phyloP scores from a whole-genome alignment of 2,888 invertebrate genomes.

The Synanthedon andrenaeformis region DNA sequence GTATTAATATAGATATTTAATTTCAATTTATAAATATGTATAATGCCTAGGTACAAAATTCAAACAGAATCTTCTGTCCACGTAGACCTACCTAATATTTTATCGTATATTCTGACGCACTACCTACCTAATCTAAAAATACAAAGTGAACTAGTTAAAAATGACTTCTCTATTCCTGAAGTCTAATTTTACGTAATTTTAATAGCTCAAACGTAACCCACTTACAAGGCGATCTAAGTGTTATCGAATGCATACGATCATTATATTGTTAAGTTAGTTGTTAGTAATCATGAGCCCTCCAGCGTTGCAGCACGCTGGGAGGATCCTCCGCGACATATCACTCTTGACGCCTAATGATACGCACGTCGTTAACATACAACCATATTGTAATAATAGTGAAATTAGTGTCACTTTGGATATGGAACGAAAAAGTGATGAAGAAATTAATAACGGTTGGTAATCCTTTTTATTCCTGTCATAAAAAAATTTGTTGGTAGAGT shows the following conservation, averaged over 20 bases:
- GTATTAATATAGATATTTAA: no score
- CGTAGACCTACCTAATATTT: no score
- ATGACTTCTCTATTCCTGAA: neutral
- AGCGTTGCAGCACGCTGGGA: slow-evolving; percentile 12
- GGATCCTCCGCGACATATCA: neutral
- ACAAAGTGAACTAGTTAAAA: no score
- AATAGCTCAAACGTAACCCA: neutral
- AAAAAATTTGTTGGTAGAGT: no score
- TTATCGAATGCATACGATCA: neutral
- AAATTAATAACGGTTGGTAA: neutral
- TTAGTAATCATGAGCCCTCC: slow-evolving; percentile 23
- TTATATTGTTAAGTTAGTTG: neutral
- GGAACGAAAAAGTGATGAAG: neutral
- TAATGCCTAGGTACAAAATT: no score
- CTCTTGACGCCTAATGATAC: neutral
- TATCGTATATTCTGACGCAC: no score
- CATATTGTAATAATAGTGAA: neutral
- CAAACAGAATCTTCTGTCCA: no score
- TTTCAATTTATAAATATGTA: no score
- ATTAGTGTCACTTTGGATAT: slow-evolving; percentile 2
- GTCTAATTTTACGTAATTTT: neutral
- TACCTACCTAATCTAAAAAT: no score
- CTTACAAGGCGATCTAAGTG: neutral
- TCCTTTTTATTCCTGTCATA: no score
- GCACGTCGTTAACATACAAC: neutral